Percentiles rank a stretch among this genome's conserved stretches.
Conservation (phyloP, 1,140 invertebrate species). For the Cylas formicarius region DNA sequence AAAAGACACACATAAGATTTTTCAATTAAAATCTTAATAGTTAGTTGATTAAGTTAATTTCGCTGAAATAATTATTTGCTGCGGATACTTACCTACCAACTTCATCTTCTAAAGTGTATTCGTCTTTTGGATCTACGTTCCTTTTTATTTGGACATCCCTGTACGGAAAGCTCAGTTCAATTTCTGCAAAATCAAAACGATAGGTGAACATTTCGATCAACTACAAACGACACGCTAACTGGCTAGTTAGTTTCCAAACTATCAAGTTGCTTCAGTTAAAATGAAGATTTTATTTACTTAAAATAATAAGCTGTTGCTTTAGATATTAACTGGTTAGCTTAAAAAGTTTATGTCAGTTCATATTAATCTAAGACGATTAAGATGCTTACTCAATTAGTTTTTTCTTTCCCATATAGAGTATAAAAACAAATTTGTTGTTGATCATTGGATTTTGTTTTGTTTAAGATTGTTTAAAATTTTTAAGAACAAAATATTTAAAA, state of each 20-base stretch:
- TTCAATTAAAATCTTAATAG: no score
- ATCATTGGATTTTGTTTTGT: no score
- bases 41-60: no score
- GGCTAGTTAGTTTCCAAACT: neutral
- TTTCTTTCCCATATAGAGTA: no score
- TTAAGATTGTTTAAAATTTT: no score
- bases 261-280: neutral
- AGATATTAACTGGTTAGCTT: no score
- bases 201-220: slow-evolving; percentile 3
- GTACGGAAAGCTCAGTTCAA: slow-evolving; percentile 75
- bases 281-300: neutral
- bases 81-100: slow-evolving; percentile 58
- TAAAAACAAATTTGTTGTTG: no score
- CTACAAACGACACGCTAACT: neutral
- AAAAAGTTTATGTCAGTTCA: no score
- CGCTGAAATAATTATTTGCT: neutral
- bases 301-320: neutral
- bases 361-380: no score
- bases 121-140: slow-evolving; percentile 68
- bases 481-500: no score
- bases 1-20: no score
- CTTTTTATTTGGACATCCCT: slow-evolving; percentile 72
- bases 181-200: slow-evolving; percentile 54
- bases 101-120: slow-evolving; percentile 74
- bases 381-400: no score